Evolutionary conservation across 2,113 vertebrate genomes (phyloP).

Genomic region (Antechinus stuartii): DNA sequence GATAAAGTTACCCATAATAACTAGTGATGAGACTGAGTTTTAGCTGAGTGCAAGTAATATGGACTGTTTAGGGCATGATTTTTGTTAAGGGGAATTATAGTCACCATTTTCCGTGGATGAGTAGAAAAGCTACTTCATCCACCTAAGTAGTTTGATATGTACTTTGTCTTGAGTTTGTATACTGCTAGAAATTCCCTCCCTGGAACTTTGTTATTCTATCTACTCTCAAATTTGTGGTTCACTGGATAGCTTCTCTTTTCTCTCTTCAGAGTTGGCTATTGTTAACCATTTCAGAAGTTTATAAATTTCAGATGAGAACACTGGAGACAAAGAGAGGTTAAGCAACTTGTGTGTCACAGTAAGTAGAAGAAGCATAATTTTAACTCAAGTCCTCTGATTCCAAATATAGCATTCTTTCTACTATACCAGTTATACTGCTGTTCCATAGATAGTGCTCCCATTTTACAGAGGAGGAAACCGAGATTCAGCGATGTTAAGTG

Average conservation of each 20-base stretch:
- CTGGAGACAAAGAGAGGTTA: background rate
- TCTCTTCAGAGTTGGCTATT: background rate
- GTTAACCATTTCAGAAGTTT: background rate
- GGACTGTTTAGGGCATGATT: background rate
- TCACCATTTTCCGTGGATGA: background rate
- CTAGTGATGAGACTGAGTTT: background rate
- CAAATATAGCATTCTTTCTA: background rate
- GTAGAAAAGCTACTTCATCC: background rate
- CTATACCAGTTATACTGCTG: background rate
- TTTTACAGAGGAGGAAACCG: background rate
- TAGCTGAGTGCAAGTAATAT: background rate
- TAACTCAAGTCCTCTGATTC: background rate
- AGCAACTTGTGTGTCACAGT: background rate
- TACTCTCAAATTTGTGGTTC: background rate
- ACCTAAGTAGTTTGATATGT: background rate
- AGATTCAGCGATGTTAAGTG: background rate
- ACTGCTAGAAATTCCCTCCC: background rate
- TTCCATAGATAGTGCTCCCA: background rate
- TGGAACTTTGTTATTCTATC: background rate
- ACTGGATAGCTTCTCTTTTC: background rate
- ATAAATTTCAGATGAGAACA: background rate
- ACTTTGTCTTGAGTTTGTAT: background rate
- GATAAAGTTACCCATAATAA: background rate
- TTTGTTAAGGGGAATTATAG: background rate
- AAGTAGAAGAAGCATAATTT: background rate